Evolutionary conservation across 2,113 vertebrate species (phyloP).

Genomic region (Brachyhypopomus gauderio): DNA sequence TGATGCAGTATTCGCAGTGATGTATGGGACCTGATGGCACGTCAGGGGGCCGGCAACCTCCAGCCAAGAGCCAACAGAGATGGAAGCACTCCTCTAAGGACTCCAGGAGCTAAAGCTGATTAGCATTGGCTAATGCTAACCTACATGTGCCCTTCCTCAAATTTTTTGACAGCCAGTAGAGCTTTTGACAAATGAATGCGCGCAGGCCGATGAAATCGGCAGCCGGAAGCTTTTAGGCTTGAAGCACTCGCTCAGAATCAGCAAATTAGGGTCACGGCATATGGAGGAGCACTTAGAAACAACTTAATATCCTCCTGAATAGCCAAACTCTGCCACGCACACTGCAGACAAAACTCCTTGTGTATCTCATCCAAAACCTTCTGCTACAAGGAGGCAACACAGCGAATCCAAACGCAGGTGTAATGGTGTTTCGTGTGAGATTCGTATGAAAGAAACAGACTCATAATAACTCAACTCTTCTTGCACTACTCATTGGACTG

Average conservation of each 20-base stretch:
- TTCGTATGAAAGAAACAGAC: neutral
- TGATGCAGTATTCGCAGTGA: constrained; percentile 36
- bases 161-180: constrained; percentile 16
- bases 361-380: too few species aligned
- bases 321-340: neutral
- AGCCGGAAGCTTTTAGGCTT: neutral
- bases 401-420: neutral
- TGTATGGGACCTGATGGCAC: constrained; percentile 19
- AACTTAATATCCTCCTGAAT: neutral
- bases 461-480: constrained; percentile 18
- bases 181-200: constrained; percentile 16
- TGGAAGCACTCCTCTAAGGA: constrained; percentile 29
- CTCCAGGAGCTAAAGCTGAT: constrained; percentile 43
- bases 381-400: neutral
- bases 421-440: neutral
- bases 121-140: constrained; percentile 41
- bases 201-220: constrained; percentile 4
- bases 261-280: neutral
- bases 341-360: too few species aligned
- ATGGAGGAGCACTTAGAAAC: neutral
- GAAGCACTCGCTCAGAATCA: neutral
- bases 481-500: neutral
- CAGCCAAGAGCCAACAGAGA: constrained; percentile 40
- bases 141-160: constrained; percentile 41
- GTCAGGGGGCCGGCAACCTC: constrained; percentile 16